These are phyloP conservation scores for Tethea ocularis DNA, from an alignment of 2,888 invertebrate genomes.

Conservation along the genomic window DNA sequence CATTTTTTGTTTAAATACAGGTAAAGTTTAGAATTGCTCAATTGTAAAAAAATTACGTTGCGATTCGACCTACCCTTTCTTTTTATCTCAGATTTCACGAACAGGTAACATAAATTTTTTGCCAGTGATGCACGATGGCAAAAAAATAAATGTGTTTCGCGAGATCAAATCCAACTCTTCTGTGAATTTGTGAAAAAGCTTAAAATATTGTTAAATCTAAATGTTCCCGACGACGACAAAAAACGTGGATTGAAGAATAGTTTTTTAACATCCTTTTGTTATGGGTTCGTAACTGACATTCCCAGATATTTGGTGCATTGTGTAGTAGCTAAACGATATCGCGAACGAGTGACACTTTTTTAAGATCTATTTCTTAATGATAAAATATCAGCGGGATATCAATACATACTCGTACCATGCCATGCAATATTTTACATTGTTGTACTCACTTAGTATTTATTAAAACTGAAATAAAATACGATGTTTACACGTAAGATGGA, in stretches of 20 bases:
- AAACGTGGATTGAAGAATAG: conserved; percentile 55
- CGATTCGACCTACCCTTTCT: conserved; percentile 79
- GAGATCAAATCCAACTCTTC: conserved; percentile 78
- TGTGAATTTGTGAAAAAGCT: conserved; percentile 63
- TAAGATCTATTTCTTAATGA: conserved; percentile 72
- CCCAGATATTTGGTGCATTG: conserved; percentile 77
- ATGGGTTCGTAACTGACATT: conserved; percentile 77
- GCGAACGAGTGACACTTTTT: conserved; percentile 59
- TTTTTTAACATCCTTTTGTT: conserved; percentile 79
- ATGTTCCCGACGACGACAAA: conserved; percentile 71
- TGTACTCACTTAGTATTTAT: conserved; percentile 45
- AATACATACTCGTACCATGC: no score
- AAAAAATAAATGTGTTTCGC: conserved; percentile 68
- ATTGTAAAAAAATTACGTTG: conserved; percentile 62
- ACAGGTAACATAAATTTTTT: conserved; percentile 81
- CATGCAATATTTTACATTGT: conserved; percentile 73
- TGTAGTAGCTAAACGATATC: conserved; percentile 71
- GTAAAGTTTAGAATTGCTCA: conserved; percentile 55
- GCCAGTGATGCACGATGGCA: conserved; percentile 45
- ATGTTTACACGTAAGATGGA: conserved; percentile 49
- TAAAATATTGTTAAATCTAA: conserved; percentile 72
- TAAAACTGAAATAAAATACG: conserved; percentile 30
- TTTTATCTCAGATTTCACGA: conserved; percentile 78
- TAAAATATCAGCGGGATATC: conserved; percentile 77
- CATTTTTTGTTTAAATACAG: conserved; percentile 64